Evolutionary conservation across 2,113 vertebrate species (phyloP).

Genomic region (Menidia beryllina): DNA sequence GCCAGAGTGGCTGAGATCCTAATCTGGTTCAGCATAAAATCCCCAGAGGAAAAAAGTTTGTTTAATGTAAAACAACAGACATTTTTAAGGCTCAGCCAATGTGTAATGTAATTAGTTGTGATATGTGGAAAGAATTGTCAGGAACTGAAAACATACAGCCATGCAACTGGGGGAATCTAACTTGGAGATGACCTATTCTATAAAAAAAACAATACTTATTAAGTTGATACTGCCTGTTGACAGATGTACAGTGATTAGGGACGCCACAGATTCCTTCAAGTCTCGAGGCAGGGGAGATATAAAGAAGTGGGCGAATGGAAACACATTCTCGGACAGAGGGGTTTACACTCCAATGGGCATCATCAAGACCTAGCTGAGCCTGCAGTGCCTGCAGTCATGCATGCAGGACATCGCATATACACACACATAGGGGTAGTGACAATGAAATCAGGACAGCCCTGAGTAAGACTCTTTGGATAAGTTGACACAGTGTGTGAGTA

Average conservation of each 20-base stretch:
- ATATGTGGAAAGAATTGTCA: not conserved
- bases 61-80: not conserved
- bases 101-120: not conserved
- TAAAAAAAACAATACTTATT: not conserved
- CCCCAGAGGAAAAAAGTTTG: not conserved
- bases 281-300: conserved; percentile 27
- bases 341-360: conserved; percentile 64
- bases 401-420: conserved; percentile 28
- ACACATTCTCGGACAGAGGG: conserved; percentile 48
- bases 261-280: conserved; percentile 1
- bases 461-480: conserved; percentile 33
- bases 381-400: conserved; percentile 50
- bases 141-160: not conserved
- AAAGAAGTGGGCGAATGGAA: conserved; percentile 47
- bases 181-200: not conserved
- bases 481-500: conserved; percentile 13
- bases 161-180: not conserved
- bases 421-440: conserved; percentile 14
- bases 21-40: conserved; percentile 9
- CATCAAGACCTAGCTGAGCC: conserved; percentile 51
- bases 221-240: not conserved
- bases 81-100: rapidly evolving
- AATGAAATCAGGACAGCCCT: conserved; percentile 35
- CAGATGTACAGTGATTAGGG: conserved; percentile 5
- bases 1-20: not conserved